Evolutionary conservation across 2,113 vertebrate genomes (phyloP).

Genomic region (Neolamprologus hecqui): DNA sequence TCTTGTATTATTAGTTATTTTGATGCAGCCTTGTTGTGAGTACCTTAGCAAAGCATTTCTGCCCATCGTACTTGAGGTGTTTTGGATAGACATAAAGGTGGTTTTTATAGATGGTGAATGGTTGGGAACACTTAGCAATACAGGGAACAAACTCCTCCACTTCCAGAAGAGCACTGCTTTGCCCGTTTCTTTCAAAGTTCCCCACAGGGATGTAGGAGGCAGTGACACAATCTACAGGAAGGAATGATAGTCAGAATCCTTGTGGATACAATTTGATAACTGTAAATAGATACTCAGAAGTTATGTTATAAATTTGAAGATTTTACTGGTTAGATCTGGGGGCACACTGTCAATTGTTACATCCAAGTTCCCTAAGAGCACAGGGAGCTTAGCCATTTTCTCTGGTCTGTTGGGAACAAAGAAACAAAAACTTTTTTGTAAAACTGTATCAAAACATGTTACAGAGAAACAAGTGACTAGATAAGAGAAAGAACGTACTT

Average conservation of each 20-base stretch:
- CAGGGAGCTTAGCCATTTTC: conserved; percentile 96
- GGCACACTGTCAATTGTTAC: conserved; percentile 89
- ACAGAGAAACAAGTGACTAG: too few species aligned
- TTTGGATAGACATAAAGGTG: conserved; percentile 96
- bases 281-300: neutral
- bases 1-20: neutral
- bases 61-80: conserved; percentile 91
- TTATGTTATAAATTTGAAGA: neutral
- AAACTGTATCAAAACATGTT: neutral
- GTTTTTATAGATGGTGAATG: conserved; percentile 93
- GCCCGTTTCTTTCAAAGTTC: conserved; percentile 77
- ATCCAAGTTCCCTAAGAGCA: conserved; percentile 94
- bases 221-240: conserved; percentile 84
- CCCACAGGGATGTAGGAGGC: conserved; percentile 93
- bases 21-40: neutral
- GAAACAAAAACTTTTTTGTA: neutral
- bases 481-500: conserved; percentile 75
- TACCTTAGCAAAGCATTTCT: conserved; percentile 95
- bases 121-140: conserved; percentile 90
- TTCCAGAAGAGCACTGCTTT: conserved; percentile 76
- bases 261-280: neutral
- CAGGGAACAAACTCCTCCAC: conserved; percentile 95
- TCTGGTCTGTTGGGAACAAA: conserved; percentile 77
- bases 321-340: conserved; percentile 87
- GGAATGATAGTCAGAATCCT: neutral